Conservation (phyloP, 2,113 vertebrate genomes). For the Protomyctophum bolini region DNA sequence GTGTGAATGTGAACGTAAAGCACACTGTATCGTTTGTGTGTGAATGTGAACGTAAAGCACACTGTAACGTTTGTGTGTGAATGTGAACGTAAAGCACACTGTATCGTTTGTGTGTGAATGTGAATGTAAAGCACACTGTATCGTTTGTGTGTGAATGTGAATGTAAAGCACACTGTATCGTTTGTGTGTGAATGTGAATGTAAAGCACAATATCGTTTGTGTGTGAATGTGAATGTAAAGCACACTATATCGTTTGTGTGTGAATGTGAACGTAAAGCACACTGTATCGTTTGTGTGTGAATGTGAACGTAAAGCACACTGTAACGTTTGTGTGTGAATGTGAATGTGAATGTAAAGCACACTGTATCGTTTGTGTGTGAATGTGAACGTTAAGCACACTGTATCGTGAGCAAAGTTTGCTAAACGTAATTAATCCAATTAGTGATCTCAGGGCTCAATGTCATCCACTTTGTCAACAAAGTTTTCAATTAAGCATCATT, state of each 20-base stretch:
- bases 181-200: too few relatives aligned
- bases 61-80: background rate
- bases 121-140: too few relatives aligned
- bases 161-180: background rate
- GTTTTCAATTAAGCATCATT: constrained; percentile 71
- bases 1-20: too few relatives aligned
- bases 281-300: background rate
- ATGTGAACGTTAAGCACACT: too few relatives aligned
- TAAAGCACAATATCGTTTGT: too few relatives aligned
- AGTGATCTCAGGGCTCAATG: constrained; percentile 44
- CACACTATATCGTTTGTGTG: background rate
- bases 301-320: too few relatives aligned
- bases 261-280: too few relatives aligned
- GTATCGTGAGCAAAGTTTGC: constrained; percentile 52
- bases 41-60: too few relatives aligned
- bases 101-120: background rate
- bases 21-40: background rate
- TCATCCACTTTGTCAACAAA: constrained; percentile 64
- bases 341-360: too few relatives aligned
- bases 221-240: too few relatives aligned
- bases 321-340: background rate
- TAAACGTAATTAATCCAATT: constrained; percentile 55
- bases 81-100: too few relatives aligned
- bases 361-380: too few relatives aligned
- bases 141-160: background rate